Conservation (phyloP, 1,140 invertebrate genomes). For the Heliconius hermathena region DNA sequence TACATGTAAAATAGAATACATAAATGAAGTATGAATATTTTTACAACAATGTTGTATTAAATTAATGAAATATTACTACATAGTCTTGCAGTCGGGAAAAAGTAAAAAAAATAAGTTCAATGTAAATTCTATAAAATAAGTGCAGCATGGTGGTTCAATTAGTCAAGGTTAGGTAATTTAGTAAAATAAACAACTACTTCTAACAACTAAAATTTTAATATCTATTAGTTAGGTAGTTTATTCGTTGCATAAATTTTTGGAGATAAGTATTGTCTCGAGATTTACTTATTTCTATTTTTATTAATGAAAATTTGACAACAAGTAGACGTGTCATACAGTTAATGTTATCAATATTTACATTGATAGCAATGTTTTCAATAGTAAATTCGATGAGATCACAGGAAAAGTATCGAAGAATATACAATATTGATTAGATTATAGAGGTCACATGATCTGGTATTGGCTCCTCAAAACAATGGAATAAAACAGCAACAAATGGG, state of each 20-base stretch:
- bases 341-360: slow-evolving; percentile 21
- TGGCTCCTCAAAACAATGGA: slow-evolving; percentile 61
- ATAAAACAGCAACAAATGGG: slow-evolving; percentile 51
- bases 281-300: not conserved
- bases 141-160: too few species aligned
- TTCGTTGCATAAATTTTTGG: too few species aligned
- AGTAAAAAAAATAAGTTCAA: too few species aligned
- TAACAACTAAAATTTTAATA: not conserved
- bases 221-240: not conserved
- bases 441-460: slow-evolving; percentile 50
- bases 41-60: too few species aligned
- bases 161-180: not conserved
- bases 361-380: slow-evolving; percentile 30
- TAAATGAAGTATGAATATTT: too few species aligned
- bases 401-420: slow-evolving; percentile 68
- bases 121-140: too few species aligned
- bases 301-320: not conserved
- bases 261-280: not conserved
- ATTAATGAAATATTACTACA: too few species aligned
- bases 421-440: slow-evolving; percentile 62
- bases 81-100: too few species aligned
- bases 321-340: not conserved
- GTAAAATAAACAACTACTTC: not conserved
- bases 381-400: slow-evolving; percentile 60
- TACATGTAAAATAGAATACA: too few species aligned